phyloP scores from a whole-genome alignment of 1,140 invertebrate genomes.

The Musca domestica region DNA sequence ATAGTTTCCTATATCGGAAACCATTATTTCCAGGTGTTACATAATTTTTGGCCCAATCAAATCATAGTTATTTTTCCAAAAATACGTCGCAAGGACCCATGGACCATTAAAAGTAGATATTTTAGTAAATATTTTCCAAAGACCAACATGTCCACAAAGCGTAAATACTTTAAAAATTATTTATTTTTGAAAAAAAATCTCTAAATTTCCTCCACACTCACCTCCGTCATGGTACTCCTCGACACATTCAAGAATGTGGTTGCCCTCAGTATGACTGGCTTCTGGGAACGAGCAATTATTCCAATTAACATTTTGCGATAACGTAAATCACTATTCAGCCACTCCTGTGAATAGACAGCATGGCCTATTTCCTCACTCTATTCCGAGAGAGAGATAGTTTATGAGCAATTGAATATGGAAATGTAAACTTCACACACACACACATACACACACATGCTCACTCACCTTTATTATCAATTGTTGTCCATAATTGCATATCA shows the following conservation, averaged over 20 bases:
- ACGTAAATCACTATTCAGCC: conserved; percentile 37
- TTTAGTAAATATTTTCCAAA: too few relatives aligned
- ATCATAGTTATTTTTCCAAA: too few relatives aligned
- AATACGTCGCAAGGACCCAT: too few relatives aligned
- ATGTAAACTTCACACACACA: background rate
- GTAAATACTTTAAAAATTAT: too few relatives aligned
- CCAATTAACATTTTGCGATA: conserved; percentile 36
- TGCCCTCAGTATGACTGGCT: conserved; percentile 36
- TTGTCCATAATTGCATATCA: conserved; percentile 41
- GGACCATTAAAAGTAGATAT: too few relatives aligned
- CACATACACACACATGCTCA: background rate
- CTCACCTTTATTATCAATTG: conserved; percentile 36
- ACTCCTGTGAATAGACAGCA: conserved; percentile 44
- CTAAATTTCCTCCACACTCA: conserved; percentile 15
- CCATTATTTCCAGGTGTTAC: too few relatives aligned
- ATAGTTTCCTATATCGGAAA: too few relatives aligned
- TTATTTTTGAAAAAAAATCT: too few relatives aligned
- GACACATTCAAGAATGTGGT: conserved; percentile 39
- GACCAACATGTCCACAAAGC: too few relatives aligned
- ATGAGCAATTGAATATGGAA: background rate
- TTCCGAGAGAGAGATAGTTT: background rate
- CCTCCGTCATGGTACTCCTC: conserved; percentile 40
- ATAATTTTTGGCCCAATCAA: too few relatives aligned
- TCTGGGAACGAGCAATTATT: conserved; percentile 40
- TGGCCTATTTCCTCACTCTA: conserved; percentile 36